These are phyloP conservation scores for Callinectes sapidus DNA, from an alignment of 2,888 invertebrate species.

Conservation along the genomic window DNA sequence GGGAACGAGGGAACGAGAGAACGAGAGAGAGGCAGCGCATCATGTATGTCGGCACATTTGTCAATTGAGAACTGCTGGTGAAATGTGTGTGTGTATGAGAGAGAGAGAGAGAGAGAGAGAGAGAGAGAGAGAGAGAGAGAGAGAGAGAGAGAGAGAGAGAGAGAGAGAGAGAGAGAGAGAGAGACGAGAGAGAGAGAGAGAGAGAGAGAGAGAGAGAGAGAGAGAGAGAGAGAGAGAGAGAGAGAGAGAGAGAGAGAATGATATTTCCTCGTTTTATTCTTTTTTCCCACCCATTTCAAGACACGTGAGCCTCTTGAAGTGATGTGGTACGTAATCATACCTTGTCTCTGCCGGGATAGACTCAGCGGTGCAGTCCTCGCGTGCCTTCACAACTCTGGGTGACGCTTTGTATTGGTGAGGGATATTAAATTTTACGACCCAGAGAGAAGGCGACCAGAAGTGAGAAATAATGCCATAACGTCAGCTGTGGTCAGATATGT, in stretches of 20 bases:
- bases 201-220: slow-evolving; percentile 25
- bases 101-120: slow-evolving; percentile 15
- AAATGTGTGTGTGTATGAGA: not conserved
- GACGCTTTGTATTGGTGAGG: not conserved
- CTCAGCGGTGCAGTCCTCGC: not conserved
- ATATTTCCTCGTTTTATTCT: not conserved
- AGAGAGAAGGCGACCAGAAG: not conserved
- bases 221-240: slow-evolving; percentile 25
- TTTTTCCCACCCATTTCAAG: not conserved
- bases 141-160: slow-evolving; percentile 22
- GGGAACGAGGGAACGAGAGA: too few species aligned
- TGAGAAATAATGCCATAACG: not conserved
- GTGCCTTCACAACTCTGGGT: not conserved
- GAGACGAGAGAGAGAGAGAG: not conserved
- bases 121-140: slow-evolving; percentile 25
- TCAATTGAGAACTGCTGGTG: too few species aligned
- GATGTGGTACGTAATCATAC: not conserved
- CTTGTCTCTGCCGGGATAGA: not conserved
- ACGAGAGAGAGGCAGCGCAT: too few species aligned
- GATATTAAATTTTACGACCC: not conserved
- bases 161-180: slow-evolving; percentile 18
- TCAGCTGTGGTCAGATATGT: not conserved
- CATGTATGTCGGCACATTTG: too few species aligned
- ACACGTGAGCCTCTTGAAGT: not conserved
- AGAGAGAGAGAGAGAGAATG: slow-evolving; percentile 15